These are phyloP conservation scores for Podarcis raffonei DNA, from an alignment of 2,113 vertebrate genomes.

Conservation along the genomic window DNA sequence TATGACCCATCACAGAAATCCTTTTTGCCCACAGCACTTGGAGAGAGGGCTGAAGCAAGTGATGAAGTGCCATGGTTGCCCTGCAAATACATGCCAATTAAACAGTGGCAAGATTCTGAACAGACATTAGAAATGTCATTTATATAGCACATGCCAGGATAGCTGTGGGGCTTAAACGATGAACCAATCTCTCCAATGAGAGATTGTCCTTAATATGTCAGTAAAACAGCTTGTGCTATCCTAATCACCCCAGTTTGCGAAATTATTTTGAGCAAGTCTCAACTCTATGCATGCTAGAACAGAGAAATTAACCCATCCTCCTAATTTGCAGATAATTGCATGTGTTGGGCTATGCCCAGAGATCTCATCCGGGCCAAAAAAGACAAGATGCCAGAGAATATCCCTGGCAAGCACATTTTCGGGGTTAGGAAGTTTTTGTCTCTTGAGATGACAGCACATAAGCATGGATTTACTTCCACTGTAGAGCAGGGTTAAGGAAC, in stretches of 20 bases:
- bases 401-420: background rate
- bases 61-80: background rate
- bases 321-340: background rate
- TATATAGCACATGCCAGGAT: background rate
- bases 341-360: background rate
- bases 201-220: background rate
- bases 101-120: background rate
- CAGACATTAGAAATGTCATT: background rate
- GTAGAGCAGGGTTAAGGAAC: background rate
- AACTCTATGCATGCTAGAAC: background rate
- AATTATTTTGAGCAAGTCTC: background rate
- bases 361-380: background rate
- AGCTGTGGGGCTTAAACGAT: background rate
- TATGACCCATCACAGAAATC: background rate
- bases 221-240: background rate
- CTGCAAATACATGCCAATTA: background rate
- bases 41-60: background rate
- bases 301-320: background rate
- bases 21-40: background rate
- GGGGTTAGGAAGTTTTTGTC: background rate
- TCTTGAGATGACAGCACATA: background rate
- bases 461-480: background rate
- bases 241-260: background rate
- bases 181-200: background rate
- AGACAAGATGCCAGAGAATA: background rate